phyloP scores from a whole-genome alignment of 2,113 vertebrate species.

The Tympanuchus pallidicinctus region DNA sequence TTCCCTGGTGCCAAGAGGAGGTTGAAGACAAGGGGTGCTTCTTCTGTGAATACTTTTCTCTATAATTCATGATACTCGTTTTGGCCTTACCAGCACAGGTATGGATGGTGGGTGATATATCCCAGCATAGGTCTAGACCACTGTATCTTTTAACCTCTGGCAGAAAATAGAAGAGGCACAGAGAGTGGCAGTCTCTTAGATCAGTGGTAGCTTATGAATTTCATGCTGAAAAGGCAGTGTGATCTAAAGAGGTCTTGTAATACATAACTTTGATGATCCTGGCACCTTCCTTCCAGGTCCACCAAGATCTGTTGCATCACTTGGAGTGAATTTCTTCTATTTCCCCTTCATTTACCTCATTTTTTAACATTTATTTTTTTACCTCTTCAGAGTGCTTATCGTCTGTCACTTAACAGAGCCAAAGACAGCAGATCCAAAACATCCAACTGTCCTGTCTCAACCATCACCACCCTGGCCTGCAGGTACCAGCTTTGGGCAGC shows the following conservation, averaged over 20 bases:
- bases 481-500: background rate
- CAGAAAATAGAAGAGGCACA: background rate
- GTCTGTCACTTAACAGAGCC: background rate
- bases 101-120: background rate
- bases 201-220: fast-evolving
- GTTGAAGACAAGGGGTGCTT: background rate
- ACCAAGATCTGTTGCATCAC: background rate
- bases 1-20: fast-evolving
- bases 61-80: background rate
- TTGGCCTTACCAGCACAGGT: background rate
- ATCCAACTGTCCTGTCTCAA: background rate
- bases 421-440: background rate
- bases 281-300: background rate
- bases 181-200: background rate
- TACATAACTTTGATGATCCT: fast-evolving
- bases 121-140: background rate
- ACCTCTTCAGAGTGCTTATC: background rate
- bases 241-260: fast-evolving
- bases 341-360: background rate
- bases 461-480: background rate
- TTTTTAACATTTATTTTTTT: background rate
- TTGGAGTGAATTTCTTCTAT: background rate
- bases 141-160: fast-evolving
- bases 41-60: background rate
- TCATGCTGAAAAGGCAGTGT: background rate